A percentile compares a stretch with the other conserved stretches of the same genome.
Evolutionary conservation across 2,888 invertebrate species (phyloP).

Genomic region (Agriotes lineatus): DNA sequence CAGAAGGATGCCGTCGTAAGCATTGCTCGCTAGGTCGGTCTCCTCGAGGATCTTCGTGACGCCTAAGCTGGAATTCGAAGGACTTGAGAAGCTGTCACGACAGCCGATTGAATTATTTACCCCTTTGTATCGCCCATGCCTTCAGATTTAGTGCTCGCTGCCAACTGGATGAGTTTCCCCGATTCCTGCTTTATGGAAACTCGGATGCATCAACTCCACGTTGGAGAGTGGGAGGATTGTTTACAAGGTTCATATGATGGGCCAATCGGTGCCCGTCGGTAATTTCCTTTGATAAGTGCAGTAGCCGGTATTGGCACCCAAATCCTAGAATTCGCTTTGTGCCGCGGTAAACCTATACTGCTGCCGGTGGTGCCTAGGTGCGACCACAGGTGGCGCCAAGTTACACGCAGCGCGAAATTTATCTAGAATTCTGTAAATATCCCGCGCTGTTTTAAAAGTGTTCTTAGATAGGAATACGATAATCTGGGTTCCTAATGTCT

Average conservation of each 20-base stretch:
- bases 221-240: slow-evolving; percentile 39
- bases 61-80: slow-evolving; percentile 5
- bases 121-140: slow-evolving; percentile 44
- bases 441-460: too few species aligned
- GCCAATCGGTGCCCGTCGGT: slow-evolving; percentile 20
- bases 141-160: slow-evolving; percentile 18
- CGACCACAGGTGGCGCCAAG: neutral
- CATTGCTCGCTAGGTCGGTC: slow-evolving; percentile 32
- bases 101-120: slow-evolving; percentile 47
- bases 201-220: slow-evolving; percentile 8
- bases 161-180: slow-evolving; percentile 15
- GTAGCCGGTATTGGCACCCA: neutral
- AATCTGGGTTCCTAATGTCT: too few species aligned
- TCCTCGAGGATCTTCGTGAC: slow-evolving; percentile 35
- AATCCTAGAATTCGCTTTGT: neutral
- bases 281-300: slow-evolving; percentile 25
- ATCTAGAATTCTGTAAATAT: neutral
- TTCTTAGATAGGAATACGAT: too few species aligned
- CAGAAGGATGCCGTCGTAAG: slow-evolving; percentile 74
- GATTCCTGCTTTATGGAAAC: slow-evolving; percentile 46
- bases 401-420: too few species aligned
- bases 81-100: too few species aligned
- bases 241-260: slow-evolving; percentile 4
- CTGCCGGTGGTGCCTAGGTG: too few species aligned
- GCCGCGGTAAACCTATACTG: too few species aligned